Base-by-base conservation (phyloP, 2,797 vertebrate genomes). In the Eremophila alpestris region DNA sequence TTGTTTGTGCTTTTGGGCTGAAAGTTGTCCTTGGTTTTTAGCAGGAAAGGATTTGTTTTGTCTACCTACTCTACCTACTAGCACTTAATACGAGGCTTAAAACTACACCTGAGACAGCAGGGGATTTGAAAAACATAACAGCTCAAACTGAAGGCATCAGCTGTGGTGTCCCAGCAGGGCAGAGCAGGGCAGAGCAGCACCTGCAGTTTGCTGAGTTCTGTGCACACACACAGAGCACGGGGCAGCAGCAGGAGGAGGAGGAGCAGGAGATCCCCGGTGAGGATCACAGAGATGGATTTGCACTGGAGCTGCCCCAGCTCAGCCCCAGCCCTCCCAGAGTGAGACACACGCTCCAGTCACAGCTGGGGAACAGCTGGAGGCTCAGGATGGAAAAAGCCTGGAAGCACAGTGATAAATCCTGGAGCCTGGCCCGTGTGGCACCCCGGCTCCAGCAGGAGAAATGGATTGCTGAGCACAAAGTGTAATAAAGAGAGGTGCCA, bases 401-500 rank as follows among this genome's bases (percentile, higher is more conserved):
- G 59, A 48, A 93, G 82, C 83, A 13, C 2, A 41, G 65, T 45
- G 73, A 96, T 97, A 96, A 96, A 97, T 97, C 89, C 86, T 6
- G 51, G 70, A 76, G 80, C n/a, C 41, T 87, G 64, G 36, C 41
- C 43, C 2, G 29, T 30, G 81, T 95, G 94, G 94, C 93, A 90
- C 58, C 27, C 43, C 3, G 79, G 79, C 92, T 85, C 59, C 71
- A 87, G 62, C 64, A 71, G 92, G 88, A 54, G 87, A 87, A 92
- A 97, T 90, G 84, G 91, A 96, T 74, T 80, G 87, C 63, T 3
- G 18, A 79, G 83, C 65, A 82, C 95, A 80, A 82, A 83, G 78
- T 40, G 91, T 70, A 93, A 96, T 83, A 95, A 96, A 95, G 91
- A 95, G 67, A 93, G 70, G 52, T 95, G 93, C 84, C 87, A 88